These are phyloP conservation scores for Premnoplex brunnescens DNA, from an alignment of 2,797 vertebrate species.

Conservation along the genomic window DNA sequence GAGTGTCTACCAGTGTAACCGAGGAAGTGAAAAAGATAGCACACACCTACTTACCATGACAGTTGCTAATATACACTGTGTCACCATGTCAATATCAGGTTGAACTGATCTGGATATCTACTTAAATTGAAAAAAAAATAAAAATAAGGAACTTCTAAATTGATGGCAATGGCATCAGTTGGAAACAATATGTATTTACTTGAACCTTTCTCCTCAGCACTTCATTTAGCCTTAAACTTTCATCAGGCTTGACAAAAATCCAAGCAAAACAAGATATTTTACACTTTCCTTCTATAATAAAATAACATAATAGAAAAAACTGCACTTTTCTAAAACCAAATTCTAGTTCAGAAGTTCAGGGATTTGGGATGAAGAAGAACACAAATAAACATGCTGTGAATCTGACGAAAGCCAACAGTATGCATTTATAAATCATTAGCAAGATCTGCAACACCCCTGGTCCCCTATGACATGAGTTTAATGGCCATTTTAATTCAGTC, in stretches of 20 bases:
- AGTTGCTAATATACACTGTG: background rate
- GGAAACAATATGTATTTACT: background rate
- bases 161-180: background rate
- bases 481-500: background rate
- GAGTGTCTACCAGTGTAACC: background rate
- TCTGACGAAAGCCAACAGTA: background rate
- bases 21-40: background rate
- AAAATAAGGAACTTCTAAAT: background rate
- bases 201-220: background rate
- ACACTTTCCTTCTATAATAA: background rate
- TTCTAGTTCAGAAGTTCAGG: background rate
- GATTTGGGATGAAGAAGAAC: background rate
- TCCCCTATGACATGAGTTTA: background rate
- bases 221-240: background rate
- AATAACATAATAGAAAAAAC: background rate
- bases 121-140: background rate
- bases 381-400: background rate
- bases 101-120: background rate
- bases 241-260: background rate
- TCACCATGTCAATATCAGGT: background rate
- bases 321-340: background rate
- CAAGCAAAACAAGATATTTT: background rate
- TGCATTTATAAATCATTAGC: background rate
- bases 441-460: background rate
- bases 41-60: background rate